phyloP scores from a whole-genome alignment of 2,888 invertebrate genomes.

The Helicoverpa assulta region DNA sequence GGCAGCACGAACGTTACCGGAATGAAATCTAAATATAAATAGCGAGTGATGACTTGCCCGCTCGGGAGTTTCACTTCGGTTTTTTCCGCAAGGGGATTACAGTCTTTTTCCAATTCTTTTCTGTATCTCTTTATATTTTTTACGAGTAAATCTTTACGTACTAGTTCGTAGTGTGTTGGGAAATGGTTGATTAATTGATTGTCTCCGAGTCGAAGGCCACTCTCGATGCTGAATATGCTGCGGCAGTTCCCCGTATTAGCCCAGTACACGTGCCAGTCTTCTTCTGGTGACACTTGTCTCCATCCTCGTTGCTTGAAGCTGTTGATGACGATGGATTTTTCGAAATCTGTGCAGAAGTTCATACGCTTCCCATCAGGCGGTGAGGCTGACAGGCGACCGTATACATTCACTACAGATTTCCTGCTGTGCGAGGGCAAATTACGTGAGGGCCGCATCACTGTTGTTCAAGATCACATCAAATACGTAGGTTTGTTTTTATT shows the following conservation, averaged over 20 bases:
- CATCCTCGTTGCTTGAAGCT: slow-evolving; percentile 87
- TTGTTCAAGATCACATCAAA: background rate
- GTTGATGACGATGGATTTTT: slow-evolving; percentile 74
- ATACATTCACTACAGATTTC: slow-evolving; percentile 92
- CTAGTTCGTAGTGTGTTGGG: slow-evolving; percentile 98
- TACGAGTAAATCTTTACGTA: slow-evolving; percentile 98
- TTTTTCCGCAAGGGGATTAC: slow-evolving; percentile 95
- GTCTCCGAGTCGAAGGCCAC: slow-evolving; percentile 89
- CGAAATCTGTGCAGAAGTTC: slow-evolving; percentile 75
- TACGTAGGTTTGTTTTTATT: background rate
- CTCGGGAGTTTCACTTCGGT: slow-evolving; percentile 80
- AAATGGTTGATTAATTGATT: slow-evolving; percentile 98
- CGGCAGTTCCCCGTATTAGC: slow-evolving; percentile 96
- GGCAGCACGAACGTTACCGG: slow-evolving; percentile 98
- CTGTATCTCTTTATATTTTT: slow-evolving; percentile 98
- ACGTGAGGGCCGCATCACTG: slow-evolving; percentile 36
- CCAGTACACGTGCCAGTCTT: slow-evolving; percentile 99
- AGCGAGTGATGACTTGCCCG: slow-evolving; percentile 92
- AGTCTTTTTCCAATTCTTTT: slow-evolving; percentile 96
- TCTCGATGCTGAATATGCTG: slow-evolving; percentile 92
- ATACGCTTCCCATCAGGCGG: slow-evolving; percentile 92
- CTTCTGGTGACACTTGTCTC: slow-evolving; percentile 95
- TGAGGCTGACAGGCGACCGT: slow-evolving; percentile 51
- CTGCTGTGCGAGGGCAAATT: slow-evolving; percentile 75
- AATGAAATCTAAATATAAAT: slow-evolving; percentile 96